Evolutionary conservation across 2,888 invertebrate genomes (phyloP).

Genomic region (Leptinotarsa haldemani): DNA sequence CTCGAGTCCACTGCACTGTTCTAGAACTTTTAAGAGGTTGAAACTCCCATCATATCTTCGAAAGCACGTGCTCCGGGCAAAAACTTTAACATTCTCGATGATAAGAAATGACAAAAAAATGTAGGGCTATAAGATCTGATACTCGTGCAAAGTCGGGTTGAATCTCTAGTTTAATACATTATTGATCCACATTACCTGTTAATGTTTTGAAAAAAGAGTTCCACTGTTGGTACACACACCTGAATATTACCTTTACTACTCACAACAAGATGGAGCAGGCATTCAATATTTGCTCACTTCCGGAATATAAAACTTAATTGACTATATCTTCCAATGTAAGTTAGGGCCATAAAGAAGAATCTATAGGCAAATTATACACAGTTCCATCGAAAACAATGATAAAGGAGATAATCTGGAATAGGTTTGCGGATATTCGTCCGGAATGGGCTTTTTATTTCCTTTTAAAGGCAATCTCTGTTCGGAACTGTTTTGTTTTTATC

Average conservation of each 20-base stretch:
- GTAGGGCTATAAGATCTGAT: too few species aligned
- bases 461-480: background rate
- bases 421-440: background rate
- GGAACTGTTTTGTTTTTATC: background rate
- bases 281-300: background rate
- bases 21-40: too few species aligned
- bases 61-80: too few species aligned
- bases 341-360: background rate
- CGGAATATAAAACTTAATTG: background rate
- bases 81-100: too few species aligned
- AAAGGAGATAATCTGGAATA: conserved; percentile 7
- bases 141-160: too few species aligned
- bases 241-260: background rate
- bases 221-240: background rate
- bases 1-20: too few species aligned
- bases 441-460: background rate
- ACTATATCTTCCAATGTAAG: conserved; percentile 3
- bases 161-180: too few species aligned
- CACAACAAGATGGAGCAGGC: background rate
- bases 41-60: too few species aligned
- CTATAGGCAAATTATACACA: conserved; percentile 5
- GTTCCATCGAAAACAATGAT: conserved; percentile 1
- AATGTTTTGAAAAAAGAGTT: too few species aligned
- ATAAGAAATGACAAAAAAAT: too few species aligned
- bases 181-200: too few species aligned